Base-by-base conservation (phyloP, 2,797 vertebrate species). In the Melanogrammus aeglefinus region DNA sequence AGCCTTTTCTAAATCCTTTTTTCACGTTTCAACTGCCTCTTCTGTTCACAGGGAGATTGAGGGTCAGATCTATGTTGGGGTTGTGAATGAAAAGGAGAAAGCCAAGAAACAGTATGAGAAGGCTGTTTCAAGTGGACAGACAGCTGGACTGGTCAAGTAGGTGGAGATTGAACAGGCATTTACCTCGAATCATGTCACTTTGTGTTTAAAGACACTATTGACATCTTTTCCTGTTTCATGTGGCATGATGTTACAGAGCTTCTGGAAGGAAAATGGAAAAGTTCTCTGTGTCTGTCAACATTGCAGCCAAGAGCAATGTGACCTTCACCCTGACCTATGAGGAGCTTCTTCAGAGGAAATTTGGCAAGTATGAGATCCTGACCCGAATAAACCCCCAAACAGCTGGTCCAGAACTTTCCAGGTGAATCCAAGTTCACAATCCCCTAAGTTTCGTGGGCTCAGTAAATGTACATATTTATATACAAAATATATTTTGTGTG, bases 241-340 rank as follows among this genome's bases (percentile, higher is more conserved):
- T 66, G 72, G 12, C 66, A 21, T 76, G 13, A 13, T 84, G 10
- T 83, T 80, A 74, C 77, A 92, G 97, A 87, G 94, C 94, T 29
- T 97, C 96, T 0, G 97, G 97, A 41, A 96, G 97, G 81, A 96
- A 95, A 74, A 97, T 98, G 90, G 97, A 99, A 86, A 96, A 91
- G 88, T 99, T 99, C 87, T 94, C 94, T 0, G 96, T 99, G 80
- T 96, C 95, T 0, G 94, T 99, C 78, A 97, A 95, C 77, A 75
- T 97, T 10, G 94, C 94, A 70, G 92, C 96, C 72, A 84, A 90
- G 80, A 97, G 95, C 81, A 95, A 91, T 29, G 95, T 97, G 78
- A 95, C 89, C 8, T 99, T 99, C 88, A 88, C 90, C 69, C 89
- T 99, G 88, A 95, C 92, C 0, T 96, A 99, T 0, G 97, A 99